A percentile compares a stretch with the other conserved stretches of the same genome.
These are phyloP conservation scores for Epirrhoe tristata DNA, from an alignment of 2,888 invertebrate species.

Conservation along the genomic window DNA sequence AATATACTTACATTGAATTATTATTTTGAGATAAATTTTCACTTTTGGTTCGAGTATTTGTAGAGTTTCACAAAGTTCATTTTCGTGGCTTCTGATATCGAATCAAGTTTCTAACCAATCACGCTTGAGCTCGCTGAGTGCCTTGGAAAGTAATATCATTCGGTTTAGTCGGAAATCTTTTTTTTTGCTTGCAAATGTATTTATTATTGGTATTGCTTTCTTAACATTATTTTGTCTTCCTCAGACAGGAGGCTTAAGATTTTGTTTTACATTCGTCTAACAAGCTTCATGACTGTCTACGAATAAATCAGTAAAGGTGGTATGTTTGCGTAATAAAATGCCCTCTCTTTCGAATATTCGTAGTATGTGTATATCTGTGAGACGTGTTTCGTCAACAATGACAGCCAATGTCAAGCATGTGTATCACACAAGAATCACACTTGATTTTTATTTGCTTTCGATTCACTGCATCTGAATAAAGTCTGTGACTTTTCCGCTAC, in stretches of 20 bases:
- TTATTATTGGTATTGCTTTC: not conserved
- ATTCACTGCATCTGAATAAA: slow-evolving; percentile 14
- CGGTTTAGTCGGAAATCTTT: slow-evolving; percentile 7
- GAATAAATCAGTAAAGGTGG: not conserved
- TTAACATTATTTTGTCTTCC: slow-evolving; percentile 9
- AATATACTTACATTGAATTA: not conserved
- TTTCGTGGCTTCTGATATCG: slow-evolving; percentile 29
- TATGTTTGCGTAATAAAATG: not conserved
- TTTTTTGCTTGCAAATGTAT: slow-evolving; percentile 4
- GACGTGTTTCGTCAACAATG: slow-evolving; percentile 34
- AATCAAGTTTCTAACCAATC: slow-evolving; percentile 28
- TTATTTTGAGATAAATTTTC: slow-evolving; percentile 13
- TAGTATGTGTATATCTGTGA: slow-evolving; percentile 4
- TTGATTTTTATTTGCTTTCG: slow-evolving; percentile 38
- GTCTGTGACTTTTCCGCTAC: slow-evolving; percentile 26
- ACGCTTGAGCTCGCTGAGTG: slow-evolving; percentile 24
- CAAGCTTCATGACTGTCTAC: not conserved
- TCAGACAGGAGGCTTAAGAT: not conserved
- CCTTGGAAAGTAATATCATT: slow-evolving; percentile 18
- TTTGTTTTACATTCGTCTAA: not conserved
- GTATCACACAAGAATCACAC: slow-evolving; percentile 38
- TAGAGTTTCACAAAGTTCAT: slow-evolving; percentile 22
- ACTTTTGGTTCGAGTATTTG: slow-evolving; percentile 20
- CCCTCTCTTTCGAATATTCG: not conserved
- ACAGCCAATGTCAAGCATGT: slow-evolving; percentile 38